phyloP scores from a whole-genome alignment of 2,113 vertebrate genomes.

The Myrmecophaga tridactyla region DNA sequence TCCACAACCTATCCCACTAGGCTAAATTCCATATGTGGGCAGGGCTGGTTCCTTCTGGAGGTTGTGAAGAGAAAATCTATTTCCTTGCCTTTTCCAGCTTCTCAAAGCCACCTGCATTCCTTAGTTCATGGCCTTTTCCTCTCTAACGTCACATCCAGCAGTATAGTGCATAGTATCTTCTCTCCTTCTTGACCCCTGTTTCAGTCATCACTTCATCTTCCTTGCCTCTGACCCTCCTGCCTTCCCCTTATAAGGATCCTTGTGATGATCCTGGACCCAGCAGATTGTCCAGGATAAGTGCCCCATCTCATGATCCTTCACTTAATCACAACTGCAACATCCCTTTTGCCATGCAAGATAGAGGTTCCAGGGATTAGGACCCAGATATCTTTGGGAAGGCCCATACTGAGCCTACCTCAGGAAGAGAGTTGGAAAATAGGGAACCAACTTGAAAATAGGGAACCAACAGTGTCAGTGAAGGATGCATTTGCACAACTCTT shows the following conservation, averaged over 20 bases:
- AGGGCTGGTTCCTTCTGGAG: neutral
- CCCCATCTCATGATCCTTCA: neutral
- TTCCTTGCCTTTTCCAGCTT: neutral
- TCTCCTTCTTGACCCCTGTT: neutral
- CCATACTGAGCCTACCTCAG: neutral
- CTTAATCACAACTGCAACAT: neutral
- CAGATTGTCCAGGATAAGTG: too few relatives aligned
- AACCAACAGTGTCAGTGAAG: neutral
- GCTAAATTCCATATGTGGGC: neutral
- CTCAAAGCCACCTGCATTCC: neutral
- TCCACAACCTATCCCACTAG: neutral
- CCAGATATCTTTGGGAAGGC: neutral
- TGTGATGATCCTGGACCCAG: neutral
- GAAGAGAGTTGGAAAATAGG: neutral
- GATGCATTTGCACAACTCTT: neutral
- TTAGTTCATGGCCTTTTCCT: neutral
- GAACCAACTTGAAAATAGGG: neutral
- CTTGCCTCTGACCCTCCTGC: neutral
- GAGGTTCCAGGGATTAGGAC: neutral
- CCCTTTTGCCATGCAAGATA: neutral
- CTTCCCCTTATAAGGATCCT: neutral
- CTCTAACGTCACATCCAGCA: neutral
- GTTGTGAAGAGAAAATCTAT: neutral
- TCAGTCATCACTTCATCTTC: neutral
- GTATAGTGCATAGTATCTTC: rapidly evolving